These are phyloP conservation scores for Pygoscelis adeliae DNA, from an alignment of 2,113 vertebrate genomes.

Conservation along the genomic window DNA sequence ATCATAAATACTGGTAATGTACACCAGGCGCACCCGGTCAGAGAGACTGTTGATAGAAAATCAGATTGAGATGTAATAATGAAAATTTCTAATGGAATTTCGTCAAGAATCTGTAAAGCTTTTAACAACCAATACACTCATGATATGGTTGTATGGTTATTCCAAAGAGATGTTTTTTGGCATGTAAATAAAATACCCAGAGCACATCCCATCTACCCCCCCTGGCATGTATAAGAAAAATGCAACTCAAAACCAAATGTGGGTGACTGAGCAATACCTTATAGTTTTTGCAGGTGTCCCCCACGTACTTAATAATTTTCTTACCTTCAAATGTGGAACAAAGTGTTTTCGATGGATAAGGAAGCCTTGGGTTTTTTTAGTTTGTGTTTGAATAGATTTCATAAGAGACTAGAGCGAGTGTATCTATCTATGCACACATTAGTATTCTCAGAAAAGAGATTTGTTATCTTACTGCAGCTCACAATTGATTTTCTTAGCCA, in stretches of 20 bases:
- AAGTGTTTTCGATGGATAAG: neutral
- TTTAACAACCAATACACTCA: neutral
- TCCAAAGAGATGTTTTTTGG: neutral
- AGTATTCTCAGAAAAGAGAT: neutral
- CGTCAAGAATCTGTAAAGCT: neutral
- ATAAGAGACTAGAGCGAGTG: neutral
- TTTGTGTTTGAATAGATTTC: neutral
- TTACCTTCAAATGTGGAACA: neutral
- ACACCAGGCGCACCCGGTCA: rapidly evolving
- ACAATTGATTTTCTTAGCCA: neutral
- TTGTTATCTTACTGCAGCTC: neutral
- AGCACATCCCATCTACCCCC: neutral
- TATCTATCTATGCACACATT: neutral
- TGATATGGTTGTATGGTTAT: neutral
- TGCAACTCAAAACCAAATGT: neutral
- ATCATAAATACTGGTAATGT: neutral
- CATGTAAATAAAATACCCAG: neutral
- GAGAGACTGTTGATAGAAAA: neutral
- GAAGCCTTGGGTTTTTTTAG: neutral
- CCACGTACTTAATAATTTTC: neutral
- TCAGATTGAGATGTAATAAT: neutral
- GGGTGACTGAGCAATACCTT: neutral
- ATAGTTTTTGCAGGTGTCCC: neutral
- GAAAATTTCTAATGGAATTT: neutral
- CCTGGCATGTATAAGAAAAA: neutral